Base-by-base conservation (phyloP, 2,797 vertebrate species). In the Pseudopleuronectes americanus region DNA sequence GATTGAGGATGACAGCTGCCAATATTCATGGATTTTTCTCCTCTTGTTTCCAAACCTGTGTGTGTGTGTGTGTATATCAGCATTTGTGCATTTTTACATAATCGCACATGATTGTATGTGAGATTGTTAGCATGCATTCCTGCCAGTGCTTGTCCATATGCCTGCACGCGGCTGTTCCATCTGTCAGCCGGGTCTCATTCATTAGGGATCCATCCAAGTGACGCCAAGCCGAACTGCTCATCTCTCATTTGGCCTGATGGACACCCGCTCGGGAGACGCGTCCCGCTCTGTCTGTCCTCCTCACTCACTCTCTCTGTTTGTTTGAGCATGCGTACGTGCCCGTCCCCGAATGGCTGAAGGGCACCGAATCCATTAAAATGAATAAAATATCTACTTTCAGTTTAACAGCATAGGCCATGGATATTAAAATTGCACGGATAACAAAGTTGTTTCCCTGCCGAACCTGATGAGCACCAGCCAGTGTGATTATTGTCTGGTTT, bases 211-310 rank as follows among this genome's bases (percentile, higher is more conserved):
- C 43, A 68, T 88, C 89, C 87, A 88, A 83, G 87, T 87, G 76
- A 51, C 77, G 72, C 64, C 49, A 53, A 83, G 80, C 79, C 72
- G 68, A 84, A 86, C 76, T 80, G 79, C 85, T 93, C 90, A 86
- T 89, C 82, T 89, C 84, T 90, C 84, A 92, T 91, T 90, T 85
- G 85, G 73, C 70, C 82, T 90, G 90, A 93, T 89, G 88, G 85
- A 87, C 84, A 80, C 57, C 76, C 83, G 56, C 89, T 80, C 33
- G 36, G 82, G 87, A 74, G 83, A 80, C 79, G 68, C 70, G 52
- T 83, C 68, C 77, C 65, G 23, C 70, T 76, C 72, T 69, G 69
- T 75, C 77, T 76, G 79, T 88, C 81, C 80, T 79, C 74, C 68
- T 83, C 77, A 68, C 68, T 84, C 71, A 58, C 72, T 77, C 45